phyloP scores from a whole-genome alignment of 2,797 vertebrate genomes.

The Coendou prehensilis region DNA sequence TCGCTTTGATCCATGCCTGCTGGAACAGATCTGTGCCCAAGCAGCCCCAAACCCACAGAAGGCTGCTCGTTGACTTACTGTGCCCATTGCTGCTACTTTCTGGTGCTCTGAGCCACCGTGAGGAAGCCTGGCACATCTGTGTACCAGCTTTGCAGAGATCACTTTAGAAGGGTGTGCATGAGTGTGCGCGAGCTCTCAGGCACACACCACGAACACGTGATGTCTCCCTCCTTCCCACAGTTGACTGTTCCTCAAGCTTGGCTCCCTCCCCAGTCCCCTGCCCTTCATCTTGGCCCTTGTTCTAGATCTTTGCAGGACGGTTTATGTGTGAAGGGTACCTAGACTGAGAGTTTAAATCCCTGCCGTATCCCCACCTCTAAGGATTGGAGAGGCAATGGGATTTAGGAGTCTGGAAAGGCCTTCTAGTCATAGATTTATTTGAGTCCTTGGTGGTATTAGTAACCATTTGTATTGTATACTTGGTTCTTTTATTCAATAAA shows the following conservation, averaged over 20 bases:
- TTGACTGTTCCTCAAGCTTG: background rate
- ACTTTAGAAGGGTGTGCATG: background rate
- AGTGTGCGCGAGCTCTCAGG: too few species aligned
- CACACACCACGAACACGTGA: rapidly evolving
- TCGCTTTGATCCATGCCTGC: background rate
- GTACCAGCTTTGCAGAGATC: background rate
- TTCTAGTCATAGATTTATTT: background rate
- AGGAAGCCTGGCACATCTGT: background rate
- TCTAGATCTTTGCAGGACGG: constrained; percentile 18
- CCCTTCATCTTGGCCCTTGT: background rate
- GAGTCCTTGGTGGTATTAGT: background rate
- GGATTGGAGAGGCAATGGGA: background rate
- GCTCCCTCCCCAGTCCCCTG: background rate
- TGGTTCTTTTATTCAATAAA: constrained; percentile 6
- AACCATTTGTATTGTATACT: background rate
- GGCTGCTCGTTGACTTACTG: background rate
- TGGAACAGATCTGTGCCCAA: background rate
- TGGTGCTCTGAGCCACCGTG: background rate
- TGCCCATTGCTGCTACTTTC: background rate
- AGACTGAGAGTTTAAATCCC: background rate
- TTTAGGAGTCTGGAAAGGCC: background rate
- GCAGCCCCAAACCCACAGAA: background rate
- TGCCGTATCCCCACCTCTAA: background rate
- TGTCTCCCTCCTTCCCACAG: background rate
- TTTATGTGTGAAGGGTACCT: background rate